Conservation (phyloP, 2,797 vertebrate species). For the Ataeniobius toweri region DNA sequence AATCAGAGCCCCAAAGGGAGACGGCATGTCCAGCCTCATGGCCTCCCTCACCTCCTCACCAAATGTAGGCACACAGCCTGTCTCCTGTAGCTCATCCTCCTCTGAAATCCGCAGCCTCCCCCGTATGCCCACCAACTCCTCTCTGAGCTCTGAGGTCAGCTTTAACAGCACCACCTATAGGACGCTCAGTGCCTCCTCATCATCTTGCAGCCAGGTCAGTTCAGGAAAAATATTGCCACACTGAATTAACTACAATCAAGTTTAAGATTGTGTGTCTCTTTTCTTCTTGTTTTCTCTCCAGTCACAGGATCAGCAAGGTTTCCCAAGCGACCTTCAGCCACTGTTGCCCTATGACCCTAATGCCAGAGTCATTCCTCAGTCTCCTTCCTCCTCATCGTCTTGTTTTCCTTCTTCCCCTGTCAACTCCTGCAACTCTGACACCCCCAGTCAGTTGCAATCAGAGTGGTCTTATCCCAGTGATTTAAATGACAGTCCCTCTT, state of each 20-base stretch:
- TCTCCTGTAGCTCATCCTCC: slow-evolving; percentile 73
- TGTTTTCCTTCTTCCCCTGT: slow-evolving; percentile 65
- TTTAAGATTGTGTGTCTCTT: background rate
- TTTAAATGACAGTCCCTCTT: slow-evolving; percentile 60
- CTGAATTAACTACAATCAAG: slow-evolving; percentile 28
- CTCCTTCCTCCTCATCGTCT: slow-evolving; percentile 73
- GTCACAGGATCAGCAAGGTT: slow-evolving; percentile 38
- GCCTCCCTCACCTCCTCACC: slow-evolving; percentile 86
- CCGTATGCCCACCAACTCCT: slow-evolving; percentile 66
- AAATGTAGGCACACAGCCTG: slow-evolving; percentile 68
- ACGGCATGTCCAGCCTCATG: slow-evolving; percentile 89
- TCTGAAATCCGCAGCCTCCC: slow-evolving; percentile 80
- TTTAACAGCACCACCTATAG: slow-evolving; percentile 67
- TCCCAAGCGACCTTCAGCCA: slow-evolving; percentile 55
- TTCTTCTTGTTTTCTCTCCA: slow-evolving; percentile 9
- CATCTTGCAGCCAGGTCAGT: slow-evolving; percentile 59
- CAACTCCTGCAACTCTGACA: slow-evolving; percentile 56
- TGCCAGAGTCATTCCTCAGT: slow-evolving; percentile 67
- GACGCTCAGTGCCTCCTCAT: slow-evolving; percentile 65
- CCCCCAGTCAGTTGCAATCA: slow-evolving; percentile 14
- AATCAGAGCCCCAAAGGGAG: slow-evolving; percentile 89
- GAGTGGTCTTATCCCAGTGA: slow-evolving; percentile 59
- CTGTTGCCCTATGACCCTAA: slow-evolving; percentile 70
- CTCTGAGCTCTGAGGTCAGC: slow-evolving; percentile 75
- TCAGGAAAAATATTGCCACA: background rate